phyloP scores from a whole-genome alignment of 1,140 invertebrate genomes.

The Drosophila nasuta region DNA sequence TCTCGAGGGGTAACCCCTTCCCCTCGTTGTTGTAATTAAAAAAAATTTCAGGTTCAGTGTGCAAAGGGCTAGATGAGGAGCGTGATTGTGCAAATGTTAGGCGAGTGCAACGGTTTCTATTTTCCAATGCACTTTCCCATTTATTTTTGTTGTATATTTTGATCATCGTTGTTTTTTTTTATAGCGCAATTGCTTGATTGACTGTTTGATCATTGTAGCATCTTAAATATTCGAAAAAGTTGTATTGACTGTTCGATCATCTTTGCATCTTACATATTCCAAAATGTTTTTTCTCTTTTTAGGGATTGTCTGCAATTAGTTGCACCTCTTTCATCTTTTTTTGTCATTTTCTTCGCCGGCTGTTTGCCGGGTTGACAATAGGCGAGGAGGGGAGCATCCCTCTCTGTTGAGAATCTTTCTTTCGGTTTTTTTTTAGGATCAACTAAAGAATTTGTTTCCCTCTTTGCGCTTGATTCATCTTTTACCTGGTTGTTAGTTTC shows the following conservation, averaged over 20 bases:
- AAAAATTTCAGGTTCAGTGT: conserved; percentile 68
- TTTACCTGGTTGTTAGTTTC: conserved; percentile 62
- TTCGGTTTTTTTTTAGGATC: conserved; percentile 21
- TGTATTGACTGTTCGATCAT: no score
- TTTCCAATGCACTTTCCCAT: conserved; percentile 41
- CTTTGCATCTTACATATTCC: conserved; percentile 31
- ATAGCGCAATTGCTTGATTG: conserved; percentile 63
- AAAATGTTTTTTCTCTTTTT: neutral
- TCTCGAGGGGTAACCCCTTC: conserved; percentile 42
- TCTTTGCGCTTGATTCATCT: neutral
- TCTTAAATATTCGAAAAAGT: neutral
- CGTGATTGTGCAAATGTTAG: conserved; percentile 67
- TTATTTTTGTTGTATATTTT: conserved; percentile 9
- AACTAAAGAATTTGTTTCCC: conserved; percentile 23
- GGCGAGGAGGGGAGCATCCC: conserved; percentile 30
- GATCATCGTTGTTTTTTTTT: neutral
- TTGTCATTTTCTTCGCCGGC: conserved; percentile 26
- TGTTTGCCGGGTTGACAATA: conserved; percentile 51
- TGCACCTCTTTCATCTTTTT: conserved; percentile 35
- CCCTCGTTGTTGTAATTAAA: conserved; percentile 70
- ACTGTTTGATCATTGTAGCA: conserved; percentile 18
- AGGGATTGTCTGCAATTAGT: conserved; percentile 55
- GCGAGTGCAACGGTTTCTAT: conserved; percentile 29
- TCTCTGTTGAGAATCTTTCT: neutral
- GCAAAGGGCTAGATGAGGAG: conserved; percentile 72